A percentile compares a stretch with the other conserved stretches of the same genome.
Conservation (phyloP, 2,797 vertebrate genomes). For the Poeciliopsis paucimaculata region DNA sequence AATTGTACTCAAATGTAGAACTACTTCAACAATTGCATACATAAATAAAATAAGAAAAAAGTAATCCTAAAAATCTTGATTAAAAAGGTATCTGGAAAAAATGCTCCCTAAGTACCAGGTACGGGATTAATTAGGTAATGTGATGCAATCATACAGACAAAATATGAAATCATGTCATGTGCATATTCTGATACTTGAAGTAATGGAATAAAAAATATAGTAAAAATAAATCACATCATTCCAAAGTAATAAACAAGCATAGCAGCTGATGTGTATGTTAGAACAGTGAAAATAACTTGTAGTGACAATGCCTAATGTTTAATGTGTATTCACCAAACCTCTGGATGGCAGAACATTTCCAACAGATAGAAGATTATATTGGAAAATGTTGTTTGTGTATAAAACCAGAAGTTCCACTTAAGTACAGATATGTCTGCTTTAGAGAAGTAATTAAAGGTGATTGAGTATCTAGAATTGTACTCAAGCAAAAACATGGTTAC, state of each 20-base stretch:
- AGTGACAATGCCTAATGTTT: neutral
- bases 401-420: neutral
- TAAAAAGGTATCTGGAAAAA: neutral
- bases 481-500: neutral
- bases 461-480: neutral
- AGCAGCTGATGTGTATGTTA: no score
- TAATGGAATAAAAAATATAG: neutral
- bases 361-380: neutral
- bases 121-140: neutral
- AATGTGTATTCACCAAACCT: neutral
- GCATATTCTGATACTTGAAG: neutral
- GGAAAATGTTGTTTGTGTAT: neutral
- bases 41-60: neutral
- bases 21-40: neutral
- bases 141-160: neutral
- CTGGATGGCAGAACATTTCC: neutral
- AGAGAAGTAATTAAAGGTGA: neutral
- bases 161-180: neutral
- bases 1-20: neutral
- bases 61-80: neutral
- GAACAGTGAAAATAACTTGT: no score
- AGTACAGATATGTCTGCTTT: neutral
- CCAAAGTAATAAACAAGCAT: neutral
- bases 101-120: neutral
- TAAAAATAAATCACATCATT: neutral